phyloP scores from a whole-genome alignment of 2,113 vertebrate species.

The Seriola quinqueradiata region DNA sequence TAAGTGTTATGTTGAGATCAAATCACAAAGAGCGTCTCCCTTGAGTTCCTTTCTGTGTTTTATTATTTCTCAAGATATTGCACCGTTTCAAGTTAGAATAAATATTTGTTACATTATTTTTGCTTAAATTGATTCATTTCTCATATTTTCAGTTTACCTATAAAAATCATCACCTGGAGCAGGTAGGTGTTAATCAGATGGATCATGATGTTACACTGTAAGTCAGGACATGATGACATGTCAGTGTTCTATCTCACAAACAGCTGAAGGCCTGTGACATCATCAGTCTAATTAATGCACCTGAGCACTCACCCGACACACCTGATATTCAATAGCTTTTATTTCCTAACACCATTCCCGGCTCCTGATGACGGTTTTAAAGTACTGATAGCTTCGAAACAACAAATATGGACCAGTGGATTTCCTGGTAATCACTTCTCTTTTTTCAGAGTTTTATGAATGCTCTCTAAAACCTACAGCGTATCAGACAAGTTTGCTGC shows the following conservation, averaged over 20 bases:
- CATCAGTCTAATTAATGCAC: neutral
- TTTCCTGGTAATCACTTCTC: neutral
- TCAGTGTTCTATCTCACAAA: neutral
- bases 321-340: neutral
- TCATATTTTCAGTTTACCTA: neutral
- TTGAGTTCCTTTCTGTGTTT: neutral
- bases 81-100: neutral
- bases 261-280: neutral
- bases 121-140: no score
- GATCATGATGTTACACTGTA: neutral
- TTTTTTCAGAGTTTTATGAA: neutral
- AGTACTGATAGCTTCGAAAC: neutral
- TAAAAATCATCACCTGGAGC: neutral
- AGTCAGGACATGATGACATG: neutral
- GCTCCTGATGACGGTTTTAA: neutral
- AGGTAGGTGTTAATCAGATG: neutral
- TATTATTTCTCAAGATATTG: neutral
- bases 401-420: neutral
- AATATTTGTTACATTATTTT: neutral
- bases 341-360: neutral
- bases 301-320: neutral
- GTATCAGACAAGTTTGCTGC: no score
- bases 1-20: neutral
- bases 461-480: no score
- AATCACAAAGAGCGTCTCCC: no score